Conservation (phyloP, 2,113 vertebrate genomes). For the Gymnobelideus leadbeateri region DNA sequence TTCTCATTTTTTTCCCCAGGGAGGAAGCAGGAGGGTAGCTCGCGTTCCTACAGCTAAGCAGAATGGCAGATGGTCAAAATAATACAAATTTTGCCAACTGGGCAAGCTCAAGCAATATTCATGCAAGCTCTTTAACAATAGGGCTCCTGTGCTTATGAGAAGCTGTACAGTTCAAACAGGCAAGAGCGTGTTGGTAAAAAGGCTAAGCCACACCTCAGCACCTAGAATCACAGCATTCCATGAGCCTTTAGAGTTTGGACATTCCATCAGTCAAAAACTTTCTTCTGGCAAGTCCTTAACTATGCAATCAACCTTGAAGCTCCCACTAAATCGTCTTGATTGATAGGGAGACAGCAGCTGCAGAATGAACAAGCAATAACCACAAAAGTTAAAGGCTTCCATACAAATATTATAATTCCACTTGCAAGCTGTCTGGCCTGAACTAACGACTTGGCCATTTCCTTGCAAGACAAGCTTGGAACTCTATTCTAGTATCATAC, state of each 20-base stretch:
- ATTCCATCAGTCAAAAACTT: slow-evolving; percentile 83
- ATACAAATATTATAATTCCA: slow-evolving; percentile 70
- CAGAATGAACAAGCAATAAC: slow-evolving; percentile 65
- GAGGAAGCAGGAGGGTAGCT: slow-evolving; percentile 71
- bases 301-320: slow-evolving; percentile 34
- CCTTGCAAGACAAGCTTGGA: slow-evolving; percentile 61
- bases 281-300: slow-evolving; percentile 49
- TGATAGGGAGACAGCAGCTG: slow-evolving; percentile 81
- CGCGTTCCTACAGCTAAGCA: slow-evolving; percentile 87
- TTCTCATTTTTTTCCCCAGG: neutral
- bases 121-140: slow-evolving; percentile 62
- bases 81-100: slow-evolving; percentile 86
- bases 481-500: slow-evolving; percentile 31
- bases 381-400: slow-evolving; percentile 77
- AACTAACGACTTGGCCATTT: slow-evolving; percentile 49
- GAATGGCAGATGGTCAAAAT: slow-evolving; percentile 90
- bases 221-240: slow-evolving; percentile 68
- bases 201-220: slow-evolving; percentile 56
- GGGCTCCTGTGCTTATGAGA: slow-evolving; percentile 63
- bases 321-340: slow-evolving; percentile 58
- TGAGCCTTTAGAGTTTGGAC: slow-evolving; percentile 70
- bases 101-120: slow-evolving; percentile 75
- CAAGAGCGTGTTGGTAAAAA: slow-evolving; percentile 41
- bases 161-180: slow-evolving; percentile 32
- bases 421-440: slow-evolving; percentile 72